Evolutionary conservation across 2,888 invertebrate genomes (phyloP).

Genomic region (Erebia palarica): DNA sequence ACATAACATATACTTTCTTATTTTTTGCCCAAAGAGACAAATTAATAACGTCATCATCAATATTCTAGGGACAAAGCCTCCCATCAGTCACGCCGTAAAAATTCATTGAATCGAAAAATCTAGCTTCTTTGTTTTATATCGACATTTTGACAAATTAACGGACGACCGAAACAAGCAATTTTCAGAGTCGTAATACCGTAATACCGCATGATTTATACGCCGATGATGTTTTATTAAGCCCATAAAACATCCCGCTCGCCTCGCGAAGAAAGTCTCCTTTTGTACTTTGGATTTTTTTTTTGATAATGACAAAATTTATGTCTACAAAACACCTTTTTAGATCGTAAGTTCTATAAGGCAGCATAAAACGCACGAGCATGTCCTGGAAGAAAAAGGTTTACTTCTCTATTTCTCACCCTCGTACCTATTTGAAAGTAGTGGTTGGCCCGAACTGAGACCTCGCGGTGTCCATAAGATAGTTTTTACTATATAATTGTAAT

Average conservation of each 20-base stretch:
- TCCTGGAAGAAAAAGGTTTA: no score
- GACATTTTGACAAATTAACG: slow-evolving; percentile 51
- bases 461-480: no score
- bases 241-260: slow-evolving; percentile 64
- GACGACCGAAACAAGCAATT: slow-evolving; percentile 53
- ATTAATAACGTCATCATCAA: slow-evolving; percentile 15
- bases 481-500: no score
- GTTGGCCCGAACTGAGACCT: no score
- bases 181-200: slow-evolving; percentile 55
- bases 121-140: slow-evolving; percentile 21
- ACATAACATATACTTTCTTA: background rate
- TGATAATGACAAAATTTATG: slow-evolving; percentile 55
- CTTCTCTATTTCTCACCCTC: no score
- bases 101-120: slow-evolving; percentile 30
- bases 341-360: background rate
- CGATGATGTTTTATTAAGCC: slow-evolving; percentile 69
- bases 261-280: slow-evolving; percentile 57
- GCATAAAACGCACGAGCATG: no score
- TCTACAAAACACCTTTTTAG: background rate
- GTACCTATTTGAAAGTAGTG: no score
- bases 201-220: slow-evolving; percentile 66
- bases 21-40: background rate
- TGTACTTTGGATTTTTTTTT: slow-evolving; percentile 56
- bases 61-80: slow-evolving; percentile 14
- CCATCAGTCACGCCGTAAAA: slow-evolving; percentile 20